Evolutionary conservation across 2,113 vertebrate genomes (phyloP).

Genomic region (Hemiprocne comata): DNA sequence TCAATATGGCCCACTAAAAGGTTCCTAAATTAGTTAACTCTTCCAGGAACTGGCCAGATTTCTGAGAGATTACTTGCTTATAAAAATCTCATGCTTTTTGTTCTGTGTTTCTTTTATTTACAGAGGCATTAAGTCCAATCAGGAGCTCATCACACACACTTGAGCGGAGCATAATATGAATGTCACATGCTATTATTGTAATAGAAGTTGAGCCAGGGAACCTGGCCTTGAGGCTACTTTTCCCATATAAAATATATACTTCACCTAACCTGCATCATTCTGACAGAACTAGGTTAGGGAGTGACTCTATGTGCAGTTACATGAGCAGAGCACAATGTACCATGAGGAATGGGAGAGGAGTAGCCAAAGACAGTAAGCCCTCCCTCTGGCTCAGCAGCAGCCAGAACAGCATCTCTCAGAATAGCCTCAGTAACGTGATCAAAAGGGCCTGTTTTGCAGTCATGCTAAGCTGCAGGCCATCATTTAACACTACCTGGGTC

Average conservation of each 20-base stretch:
- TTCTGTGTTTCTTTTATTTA: slow-evolving; percentile 46
- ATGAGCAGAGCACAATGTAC: not conserved
- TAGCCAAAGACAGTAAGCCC: not conserved
- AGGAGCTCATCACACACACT: not conserved
- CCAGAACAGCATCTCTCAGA: not conserved
- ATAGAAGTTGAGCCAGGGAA: not conserved
- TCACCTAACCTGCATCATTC: not conserved
- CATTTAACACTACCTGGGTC: not conserved
- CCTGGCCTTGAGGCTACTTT: slow-evolving; percentile 33
- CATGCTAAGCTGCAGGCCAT: not conserved
- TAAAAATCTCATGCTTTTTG: not conserved
- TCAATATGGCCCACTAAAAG: slow-evolving; percentile 45
- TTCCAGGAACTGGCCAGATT: slow-evolving; percentile 34
- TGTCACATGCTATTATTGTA: not conserved
- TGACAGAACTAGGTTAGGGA: slow-evolving; percentile 53
- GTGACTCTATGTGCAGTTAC: not conserved
- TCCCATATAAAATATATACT: not conserved
- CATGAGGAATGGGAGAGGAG: not conserved
- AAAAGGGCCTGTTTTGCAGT: not conserved
- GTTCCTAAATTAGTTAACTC: slow-evolving; percentile 62
- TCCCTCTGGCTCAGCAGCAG: not conserved
- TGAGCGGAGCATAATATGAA: not conserved
- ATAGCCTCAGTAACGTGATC: not conserved
- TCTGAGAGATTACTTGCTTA: not conserved
- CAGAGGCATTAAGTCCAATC: slow-evolving; percentile 5